Base-by-base conservation (phyloP, 2,113 vertebrate genomes). In the Tachuris rubrigastra region DNA sequence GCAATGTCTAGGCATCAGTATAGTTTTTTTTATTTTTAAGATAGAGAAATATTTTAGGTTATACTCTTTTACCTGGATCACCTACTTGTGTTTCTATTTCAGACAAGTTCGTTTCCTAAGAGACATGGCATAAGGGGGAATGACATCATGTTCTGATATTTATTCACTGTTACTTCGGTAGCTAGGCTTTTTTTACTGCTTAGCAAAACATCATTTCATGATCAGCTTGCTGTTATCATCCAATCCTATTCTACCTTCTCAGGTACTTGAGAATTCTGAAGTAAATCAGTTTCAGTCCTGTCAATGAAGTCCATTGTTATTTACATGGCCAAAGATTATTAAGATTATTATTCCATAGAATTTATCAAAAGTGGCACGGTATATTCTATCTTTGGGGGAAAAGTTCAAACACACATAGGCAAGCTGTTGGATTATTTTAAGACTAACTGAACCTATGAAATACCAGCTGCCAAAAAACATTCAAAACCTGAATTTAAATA, bases 341-440 rank as follows among this genome's bases (percentile, higher is more conserved):
- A 80, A 80, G 42, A 73, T 9, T 73, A 94, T 83, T 71, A 76
- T 53, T 65, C 28, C 15, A 25, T 53, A 47, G 33, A 3, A 59
- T 46, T 82, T 79, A 60, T 46, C 20, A 8, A n/a, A 85, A 76
- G 9, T 53, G 59, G 67, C 39, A 89, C 28, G 72, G 46, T 59
- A 67, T 27, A 65, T 87, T 76, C 68, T 49, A 52, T 73, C 37
- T 76, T 44, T 24, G 8, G 58, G 58, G n/a, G 23, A 11, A 59
- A 33, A 73, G 44, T 75, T 91, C 58, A 92, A 91, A 77, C 67
- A 44, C 47, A 77, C 27, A 56, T 41, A 80, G 59, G 8, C 58
- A 66, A 93, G 41, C n/a, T 83, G 50, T 8, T 90, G 18, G 60
- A 94, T 71, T 96, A 94, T 92, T 93, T 95, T 84, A 88, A 86